Evolutionary conservation across 2,797 vertebrate species (phyloP).

Genomic region (Acridotheres tristis): DNA sequence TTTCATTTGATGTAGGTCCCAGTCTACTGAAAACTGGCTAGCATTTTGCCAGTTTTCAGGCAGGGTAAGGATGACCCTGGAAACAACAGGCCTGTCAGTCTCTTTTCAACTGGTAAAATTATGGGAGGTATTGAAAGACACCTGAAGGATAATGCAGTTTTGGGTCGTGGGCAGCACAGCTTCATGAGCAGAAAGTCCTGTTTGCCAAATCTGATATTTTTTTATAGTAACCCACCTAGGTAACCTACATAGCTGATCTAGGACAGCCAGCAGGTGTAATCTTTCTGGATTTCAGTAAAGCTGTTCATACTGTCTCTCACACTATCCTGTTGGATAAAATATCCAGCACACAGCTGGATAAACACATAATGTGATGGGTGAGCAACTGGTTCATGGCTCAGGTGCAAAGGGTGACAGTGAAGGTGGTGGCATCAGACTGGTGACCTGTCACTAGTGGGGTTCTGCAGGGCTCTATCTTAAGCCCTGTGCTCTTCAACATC

Average conservation of each 20-base stretch:
- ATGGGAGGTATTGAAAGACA: neutral
- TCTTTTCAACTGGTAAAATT: neutral
- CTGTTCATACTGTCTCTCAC: neutral
- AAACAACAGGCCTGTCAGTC: neutral
- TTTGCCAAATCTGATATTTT: neutral
- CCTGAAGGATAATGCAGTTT: neutral
- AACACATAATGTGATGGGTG: neutral
- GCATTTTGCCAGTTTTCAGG: neutral
- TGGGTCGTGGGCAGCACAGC: rapidly evolving
- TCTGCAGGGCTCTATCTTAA: neutral
- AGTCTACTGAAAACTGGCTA: neutral
- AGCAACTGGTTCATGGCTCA: rapidly evolving
- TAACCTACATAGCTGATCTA: neutral
- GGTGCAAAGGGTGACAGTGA: neutral
- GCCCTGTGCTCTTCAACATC: neutral
- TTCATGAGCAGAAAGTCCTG: neutral
- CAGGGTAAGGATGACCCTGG: neutral
- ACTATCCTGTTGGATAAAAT: neutral
- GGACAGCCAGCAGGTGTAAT: neutral
- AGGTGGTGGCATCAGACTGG: neutral
- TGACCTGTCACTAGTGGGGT: no score
- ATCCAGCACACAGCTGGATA: neutral
- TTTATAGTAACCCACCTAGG: neutral
- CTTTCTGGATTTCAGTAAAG: neutral
- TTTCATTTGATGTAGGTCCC: neutral